phyloP scores from a whole-genome alignment of 1,140 invertebrate species.

The Rhopalosiphum maidis region DNA sequence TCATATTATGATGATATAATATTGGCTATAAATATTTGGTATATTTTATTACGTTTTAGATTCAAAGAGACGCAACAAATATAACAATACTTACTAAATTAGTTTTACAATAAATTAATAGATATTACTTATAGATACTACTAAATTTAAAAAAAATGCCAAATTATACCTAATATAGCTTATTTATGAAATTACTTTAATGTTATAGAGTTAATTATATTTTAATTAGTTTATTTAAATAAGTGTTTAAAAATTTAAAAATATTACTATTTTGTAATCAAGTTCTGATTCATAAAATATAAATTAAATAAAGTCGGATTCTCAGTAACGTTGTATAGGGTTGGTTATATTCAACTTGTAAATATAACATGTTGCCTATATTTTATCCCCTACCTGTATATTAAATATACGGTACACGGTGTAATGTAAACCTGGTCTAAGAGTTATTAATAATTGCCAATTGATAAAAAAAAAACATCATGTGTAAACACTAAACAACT shows the following conservation, averaged over 20 bases:
- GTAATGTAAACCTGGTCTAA: not conserved
- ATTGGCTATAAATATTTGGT: not conserved
- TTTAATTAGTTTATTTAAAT: too few species aligned
- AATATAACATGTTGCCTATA: not conserved
- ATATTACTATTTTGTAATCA: not conserved
- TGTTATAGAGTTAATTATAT: too few species aligned
- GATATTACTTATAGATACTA: too few species aligned
- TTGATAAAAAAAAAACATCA: not conserved
- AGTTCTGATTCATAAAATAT: not conserved
- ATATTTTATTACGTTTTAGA: not conserved
- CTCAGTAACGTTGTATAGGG: not conserved
- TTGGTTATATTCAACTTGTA: not conserved
- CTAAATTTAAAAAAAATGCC: too few species aligned
- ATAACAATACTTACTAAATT: not conserved
- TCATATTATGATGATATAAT: not conserved
- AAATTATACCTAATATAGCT: too few species aligned
- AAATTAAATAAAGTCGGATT: not conserved
- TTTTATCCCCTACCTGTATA: not conserved
- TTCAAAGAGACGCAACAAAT: not conserved
- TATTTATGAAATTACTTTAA: too few species aligned
- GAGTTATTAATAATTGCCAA: not conserved
- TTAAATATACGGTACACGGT: not conserved
- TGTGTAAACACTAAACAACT: not conserved
- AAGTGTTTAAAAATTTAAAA: not conserved
- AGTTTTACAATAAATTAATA: too few species aligned